Evolutionary conservation across 2,888 invertebrate species (phyloP).

Genomic region (Geotrupes spiniger): DNA sequence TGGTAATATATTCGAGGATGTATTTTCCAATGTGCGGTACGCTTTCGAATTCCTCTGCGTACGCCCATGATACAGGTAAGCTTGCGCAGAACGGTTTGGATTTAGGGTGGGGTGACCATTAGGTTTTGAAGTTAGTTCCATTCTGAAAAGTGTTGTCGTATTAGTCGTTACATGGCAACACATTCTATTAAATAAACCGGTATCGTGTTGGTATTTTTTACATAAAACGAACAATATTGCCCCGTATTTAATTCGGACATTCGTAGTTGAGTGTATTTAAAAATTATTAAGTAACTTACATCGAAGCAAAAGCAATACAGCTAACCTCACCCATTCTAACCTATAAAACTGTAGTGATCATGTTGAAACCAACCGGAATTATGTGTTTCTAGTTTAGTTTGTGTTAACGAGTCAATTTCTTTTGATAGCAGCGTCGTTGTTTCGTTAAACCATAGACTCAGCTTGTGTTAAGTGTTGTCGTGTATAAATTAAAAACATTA

Average conservation of each 20-base stretch:
- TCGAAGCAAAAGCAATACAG: constrained; percentile 27
- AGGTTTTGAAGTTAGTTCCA: constrained; percentile 13
- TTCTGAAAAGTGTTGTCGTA: constrained; percentile 14
- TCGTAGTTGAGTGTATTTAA: background rate
- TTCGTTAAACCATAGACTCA: background rate
- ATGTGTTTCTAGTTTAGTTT: constrained; percentile 1
- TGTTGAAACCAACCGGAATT: constrained; percentile 11
- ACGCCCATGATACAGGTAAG: constrained; percentile 29
- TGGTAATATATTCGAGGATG: no score
- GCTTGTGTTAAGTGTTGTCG: constrained; percentile 1
- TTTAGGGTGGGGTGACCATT: constrained; percentile 30
- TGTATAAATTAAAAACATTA: background rate
- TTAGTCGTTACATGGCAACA: constrained; percentile 7
- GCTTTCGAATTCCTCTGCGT: constrained; percentile 19
- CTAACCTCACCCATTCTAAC: constrained; percentile 30
- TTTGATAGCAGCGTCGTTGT: background rate
- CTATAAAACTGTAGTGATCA: constrained; percentile 14
- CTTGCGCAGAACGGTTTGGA: constrained; percentile 20
- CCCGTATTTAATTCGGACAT: background rate
- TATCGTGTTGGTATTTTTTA: constrained; percentile 5
- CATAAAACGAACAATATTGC: background rate
- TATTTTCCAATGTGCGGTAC: no score
- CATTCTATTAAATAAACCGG: constrained; percentile 8
- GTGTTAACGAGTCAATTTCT: constrained; percentile 1
- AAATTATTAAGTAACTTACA: constrained; percentile 14